Conservation (phyloP, 2,113 vertebrate genomes). For the Cervus canadensis region DNA sequence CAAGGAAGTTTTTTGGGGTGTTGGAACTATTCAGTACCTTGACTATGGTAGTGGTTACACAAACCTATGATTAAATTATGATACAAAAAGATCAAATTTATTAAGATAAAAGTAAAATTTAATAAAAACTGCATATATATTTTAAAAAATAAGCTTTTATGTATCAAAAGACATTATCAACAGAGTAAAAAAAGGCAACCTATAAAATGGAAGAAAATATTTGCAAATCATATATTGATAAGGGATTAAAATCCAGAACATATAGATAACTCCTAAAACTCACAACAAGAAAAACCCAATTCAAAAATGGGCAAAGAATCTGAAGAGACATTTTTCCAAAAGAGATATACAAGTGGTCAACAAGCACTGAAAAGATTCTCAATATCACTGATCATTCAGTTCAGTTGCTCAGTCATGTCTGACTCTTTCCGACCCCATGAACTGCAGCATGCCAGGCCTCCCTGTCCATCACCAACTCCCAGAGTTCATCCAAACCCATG, state of each 20-base stretch:
- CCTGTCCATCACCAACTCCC: neutral
- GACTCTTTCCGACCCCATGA: neutral
- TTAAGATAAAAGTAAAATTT: neutral
- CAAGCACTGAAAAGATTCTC: neutral
- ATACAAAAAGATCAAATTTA: neutral
- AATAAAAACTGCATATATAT: neutral
- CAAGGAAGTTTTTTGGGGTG: neutral
- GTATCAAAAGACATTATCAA: neutral
- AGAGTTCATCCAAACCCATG: neutral
- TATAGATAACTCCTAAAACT: neutral
- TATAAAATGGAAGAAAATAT: neutral
- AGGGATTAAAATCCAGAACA: neutral
- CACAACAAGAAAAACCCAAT: neutral
- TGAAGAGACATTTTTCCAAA: neutral
- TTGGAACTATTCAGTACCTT: neutral
- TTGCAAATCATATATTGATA: neutral
- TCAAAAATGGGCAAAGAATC: neutral
- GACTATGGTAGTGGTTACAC: neutral
- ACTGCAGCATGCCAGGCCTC: neutral
- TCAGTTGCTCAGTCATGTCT: neutral
- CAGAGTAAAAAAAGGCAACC: neutral
- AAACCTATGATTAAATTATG: neutral
- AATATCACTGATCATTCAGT: neutral
- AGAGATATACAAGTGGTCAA: neutral
- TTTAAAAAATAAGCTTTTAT: neutral